Evolutionary conservation across 2,797 vertebrate genomes (phyloP).

Genomic region (Tauraco hartlaubi): DNA sequence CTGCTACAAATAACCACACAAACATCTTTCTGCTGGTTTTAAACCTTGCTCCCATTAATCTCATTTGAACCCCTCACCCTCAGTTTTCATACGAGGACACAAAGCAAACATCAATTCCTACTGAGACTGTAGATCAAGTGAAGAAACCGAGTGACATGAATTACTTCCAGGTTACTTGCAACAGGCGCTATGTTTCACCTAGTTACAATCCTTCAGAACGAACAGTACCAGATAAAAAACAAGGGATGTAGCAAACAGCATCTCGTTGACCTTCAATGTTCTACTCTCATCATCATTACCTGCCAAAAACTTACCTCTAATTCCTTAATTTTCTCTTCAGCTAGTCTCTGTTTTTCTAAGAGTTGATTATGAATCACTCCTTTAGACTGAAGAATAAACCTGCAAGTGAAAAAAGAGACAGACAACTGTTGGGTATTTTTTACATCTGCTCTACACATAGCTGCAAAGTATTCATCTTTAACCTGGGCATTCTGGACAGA

Average conservation of each 20-base stretch:
- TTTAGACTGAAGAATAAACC: slow-evolving; percentile 96
- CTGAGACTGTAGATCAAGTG: not conserved
- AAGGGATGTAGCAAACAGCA: not conserved
- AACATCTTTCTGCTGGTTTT: not conserved
- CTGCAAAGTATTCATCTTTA: not conserved
- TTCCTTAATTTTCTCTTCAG: slow-evolving; percentile 95
- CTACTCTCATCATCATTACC: not conserved
- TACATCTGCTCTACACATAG: not conserved
- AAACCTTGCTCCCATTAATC: not conserved
- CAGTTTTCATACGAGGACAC: not conserved
- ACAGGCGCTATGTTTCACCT: not conserved
- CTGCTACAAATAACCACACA: not conserved
- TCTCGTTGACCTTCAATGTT: not conserved
- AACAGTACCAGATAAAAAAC: not conserved
- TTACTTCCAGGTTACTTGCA: not conserved
- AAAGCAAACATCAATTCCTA: not conserved
- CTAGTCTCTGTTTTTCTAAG: slow-evolving; percentile 91
- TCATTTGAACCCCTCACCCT: not conserved
- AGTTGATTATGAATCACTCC: slow-evolving; percentile 91
- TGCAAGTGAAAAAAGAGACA: slow-evolving; percentile 71
- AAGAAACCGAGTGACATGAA: not conserved
- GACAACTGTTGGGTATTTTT: not conserved
- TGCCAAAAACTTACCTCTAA: slow-evolving; percentile 87
- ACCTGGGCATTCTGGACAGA: rapidly evolving
- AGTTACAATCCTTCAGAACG: not conserved